Conservation (phyloP, 2,113 vertebrate species). For the Chlorodrepanis virens region DNA sequence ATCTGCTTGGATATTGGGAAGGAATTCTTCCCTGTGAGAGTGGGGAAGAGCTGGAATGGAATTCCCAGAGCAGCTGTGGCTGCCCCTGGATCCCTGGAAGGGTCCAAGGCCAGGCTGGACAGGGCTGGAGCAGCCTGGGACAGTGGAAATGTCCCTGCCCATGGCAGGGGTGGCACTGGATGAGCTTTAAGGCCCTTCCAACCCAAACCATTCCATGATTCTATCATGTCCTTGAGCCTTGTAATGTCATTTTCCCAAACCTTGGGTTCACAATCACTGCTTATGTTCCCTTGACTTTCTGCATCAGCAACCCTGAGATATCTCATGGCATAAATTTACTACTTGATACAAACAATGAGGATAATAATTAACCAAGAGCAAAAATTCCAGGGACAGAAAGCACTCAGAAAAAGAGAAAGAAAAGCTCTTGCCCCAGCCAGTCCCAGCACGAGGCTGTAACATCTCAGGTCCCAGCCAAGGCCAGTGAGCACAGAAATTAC, state of each 20-base stretch:
- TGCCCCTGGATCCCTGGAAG: neutral
- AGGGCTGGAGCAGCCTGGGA: accelerated
- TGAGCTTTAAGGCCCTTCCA: neutral
- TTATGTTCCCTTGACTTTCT: neutral
- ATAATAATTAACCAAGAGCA: neutral
- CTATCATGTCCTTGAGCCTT: neutral
- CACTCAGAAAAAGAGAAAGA: neutral
- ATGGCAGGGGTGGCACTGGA: accelerated
- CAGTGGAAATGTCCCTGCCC: accelerated
- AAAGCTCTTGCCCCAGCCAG: neutral
- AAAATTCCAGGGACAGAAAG: neutral
- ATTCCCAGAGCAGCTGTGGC: neutral
- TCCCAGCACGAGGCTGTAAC: neutral
- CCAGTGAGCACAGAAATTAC: neutral
- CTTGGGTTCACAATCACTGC: neutral
- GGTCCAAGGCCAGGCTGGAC: accelerated
- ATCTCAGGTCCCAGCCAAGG: neutral
- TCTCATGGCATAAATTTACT: neutral
- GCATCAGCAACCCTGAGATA: neutral
- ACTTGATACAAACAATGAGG: neutral
- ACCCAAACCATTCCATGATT: neutral
- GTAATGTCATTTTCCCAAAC: neutral
- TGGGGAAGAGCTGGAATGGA: neutral
- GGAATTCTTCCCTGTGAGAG: neutral
- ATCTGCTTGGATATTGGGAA: neutral